Evolutionary conservation across 2,113 vertebrate genomes (phyloP).

Genomic region (Hippocampus mohnikei): DNA sequence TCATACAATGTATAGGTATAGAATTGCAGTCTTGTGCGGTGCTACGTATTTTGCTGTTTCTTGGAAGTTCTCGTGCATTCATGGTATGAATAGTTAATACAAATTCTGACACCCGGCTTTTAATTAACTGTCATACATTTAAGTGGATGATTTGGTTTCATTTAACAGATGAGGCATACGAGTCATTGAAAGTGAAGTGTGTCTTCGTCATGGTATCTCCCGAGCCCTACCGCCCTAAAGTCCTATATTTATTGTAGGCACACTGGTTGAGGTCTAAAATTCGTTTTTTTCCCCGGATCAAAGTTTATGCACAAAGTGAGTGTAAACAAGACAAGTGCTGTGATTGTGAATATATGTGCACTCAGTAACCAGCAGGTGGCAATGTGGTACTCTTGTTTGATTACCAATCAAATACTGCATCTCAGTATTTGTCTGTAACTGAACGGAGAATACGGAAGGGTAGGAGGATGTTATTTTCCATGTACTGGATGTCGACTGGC

Average conservation of each 20-base stretch:
- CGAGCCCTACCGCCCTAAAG: not conserved
- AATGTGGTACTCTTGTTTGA: not conserved
- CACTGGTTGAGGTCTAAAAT: not conserved
- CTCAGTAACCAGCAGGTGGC: constrained; percentile 33
- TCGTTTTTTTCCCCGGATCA: not conserved
- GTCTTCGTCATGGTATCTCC: not conserved
- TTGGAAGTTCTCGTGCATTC: not conserved
- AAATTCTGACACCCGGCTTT: not conserved
- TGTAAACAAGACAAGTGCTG: constrained; percentile 1
- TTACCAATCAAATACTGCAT: not conserved
- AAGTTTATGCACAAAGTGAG: not conserved
- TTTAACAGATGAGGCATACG: not conserved
- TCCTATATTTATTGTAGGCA: not conserved
- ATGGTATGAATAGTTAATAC: not conserved
- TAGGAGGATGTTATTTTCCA: too few species aligned
- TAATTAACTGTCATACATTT: not conserved
- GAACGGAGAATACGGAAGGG: too few species aligned
- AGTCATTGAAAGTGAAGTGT: too few species aligned
- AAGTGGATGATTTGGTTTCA: not conserved
- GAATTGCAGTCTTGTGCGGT: not conserved
- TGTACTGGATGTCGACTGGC: too few species aligned
- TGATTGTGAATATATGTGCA: not conserved
- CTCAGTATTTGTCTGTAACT: not conserved
- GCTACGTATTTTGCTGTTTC: not conserved
- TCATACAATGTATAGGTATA: not conserved